These are phyloP conservation scores for Panulirus ornatus DNA, from an alignment of 1,140 invertebrate genomes.

Conservation along the genomic window DNA sequence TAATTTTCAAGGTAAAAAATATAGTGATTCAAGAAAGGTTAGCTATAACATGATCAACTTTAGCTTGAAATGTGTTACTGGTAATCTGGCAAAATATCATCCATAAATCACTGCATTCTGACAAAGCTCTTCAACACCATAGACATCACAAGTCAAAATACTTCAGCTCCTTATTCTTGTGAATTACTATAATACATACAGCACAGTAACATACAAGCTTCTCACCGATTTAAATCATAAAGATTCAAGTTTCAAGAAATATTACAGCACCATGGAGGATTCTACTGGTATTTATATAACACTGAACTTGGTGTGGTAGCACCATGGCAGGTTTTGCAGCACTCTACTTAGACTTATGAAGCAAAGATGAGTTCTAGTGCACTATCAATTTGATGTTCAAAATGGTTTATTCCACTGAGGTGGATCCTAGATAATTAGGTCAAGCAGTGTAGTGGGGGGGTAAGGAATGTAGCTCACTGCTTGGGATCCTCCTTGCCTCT, in stretches of 20 bases:
- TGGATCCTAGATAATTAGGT: neutral
- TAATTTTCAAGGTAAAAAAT: no score
- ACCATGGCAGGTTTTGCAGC: neutral
- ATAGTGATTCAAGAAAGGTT: no score
- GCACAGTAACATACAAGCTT: neutral
- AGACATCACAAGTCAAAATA: neutral
- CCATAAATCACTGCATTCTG: conserved; percentile 32
- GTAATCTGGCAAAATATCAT: conserved; percentile 29
- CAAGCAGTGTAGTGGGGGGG: neutral
- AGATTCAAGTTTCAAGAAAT: conserved; percentile 3
- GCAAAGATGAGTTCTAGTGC: neutral
- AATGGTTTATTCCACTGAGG: neutral
- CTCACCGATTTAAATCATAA: neutral
- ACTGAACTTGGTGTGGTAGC: neutral
- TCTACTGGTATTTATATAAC: neutral
- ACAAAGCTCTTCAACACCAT: conserved; percentile 20
- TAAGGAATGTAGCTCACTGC: conserved; percentile 36
- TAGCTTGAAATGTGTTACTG: conserved; percentile 13
- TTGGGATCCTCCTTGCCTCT: conserved; percentile 58
- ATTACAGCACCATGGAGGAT: conserved; percentile 10
- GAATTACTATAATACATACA: neutral
- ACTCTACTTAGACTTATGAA: neutral
- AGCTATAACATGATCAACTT: conserved; percentile 23
- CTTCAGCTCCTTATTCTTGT: neutral
- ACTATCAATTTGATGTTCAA: neutral